Percentiles rank a stretch among this genome's conserved stretches.
These are phyloP conservation scores for Dryobota labecula DNA, from an alignment of 2,888 invertebrate species.

Conservation along the genomic window DNA sequence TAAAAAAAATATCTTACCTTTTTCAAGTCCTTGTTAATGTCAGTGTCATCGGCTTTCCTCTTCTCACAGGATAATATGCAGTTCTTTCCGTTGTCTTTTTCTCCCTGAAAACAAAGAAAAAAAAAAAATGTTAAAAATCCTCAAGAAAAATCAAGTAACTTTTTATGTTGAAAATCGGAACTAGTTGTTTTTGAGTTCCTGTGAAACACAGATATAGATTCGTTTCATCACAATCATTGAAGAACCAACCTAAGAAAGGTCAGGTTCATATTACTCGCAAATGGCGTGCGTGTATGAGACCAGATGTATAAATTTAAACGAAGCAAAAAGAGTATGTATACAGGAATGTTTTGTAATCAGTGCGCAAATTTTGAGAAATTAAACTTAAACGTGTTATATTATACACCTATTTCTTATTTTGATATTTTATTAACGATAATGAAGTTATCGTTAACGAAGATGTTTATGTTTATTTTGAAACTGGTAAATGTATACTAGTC, in stretches of 20 bases:
- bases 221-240: not conserved
- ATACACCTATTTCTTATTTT: no score
- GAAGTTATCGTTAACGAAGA: no score
- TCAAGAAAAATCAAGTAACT: not conserved
- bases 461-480: no score
- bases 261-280: not conserved
- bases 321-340: no score
- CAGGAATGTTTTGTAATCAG: no score
- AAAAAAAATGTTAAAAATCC: constrained; percentile 16
- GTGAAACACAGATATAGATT: not conserved
- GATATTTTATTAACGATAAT: no score
- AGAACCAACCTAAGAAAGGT: not conserved
- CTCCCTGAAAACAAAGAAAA: constrained; percentile 88
- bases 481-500: no score
- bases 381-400: no score
- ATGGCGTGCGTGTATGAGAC: not conserved
- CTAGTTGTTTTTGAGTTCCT: not conserved
- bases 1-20: constrained; percentile 91
- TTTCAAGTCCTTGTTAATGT: constrained; percentile 95
- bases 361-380: no score
- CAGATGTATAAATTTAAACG: no score
- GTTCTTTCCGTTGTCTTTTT: constrained; percentile 92
- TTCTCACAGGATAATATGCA: constrained; percentile 93
- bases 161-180: not conserved
- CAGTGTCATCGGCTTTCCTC: constrained; percentile 95